phyloP scores from a whole-genome alignment of 2,797 vertebrate genomes.

The Bradypodion ventrale region DNA sequence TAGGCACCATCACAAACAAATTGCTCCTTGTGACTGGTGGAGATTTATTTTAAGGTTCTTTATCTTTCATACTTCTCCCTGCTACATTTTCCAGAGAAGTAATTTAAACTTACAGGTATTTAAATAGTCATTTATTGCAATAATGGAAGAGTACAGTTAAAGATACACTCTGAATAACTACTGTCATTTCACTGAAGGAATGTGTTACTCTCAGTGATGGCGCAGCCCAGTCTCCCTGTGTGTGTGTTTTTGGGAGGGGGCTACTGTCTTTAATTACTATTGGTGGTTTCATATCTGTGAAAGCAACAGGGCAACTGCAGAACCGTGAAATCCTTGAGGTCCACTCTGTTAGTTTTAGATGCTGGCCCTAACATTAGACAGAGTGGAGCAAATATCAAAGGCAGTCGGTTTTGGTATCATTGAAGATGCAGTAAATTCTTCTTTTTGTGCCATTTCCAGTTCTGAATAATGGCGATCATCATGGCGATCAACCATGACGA shows the following conservation, averaged over 20 bases:
- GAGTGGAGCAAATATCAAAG: neutral
- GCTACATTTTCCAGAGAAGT: constrained; percentile 68
- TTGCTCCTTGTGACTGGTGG: constrained; percentile 73
- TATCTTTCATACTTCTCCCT: constrained; percentile 74
- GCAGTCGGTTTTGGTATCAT: neutral
- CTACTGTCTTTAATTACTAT: constrained; percentile 46
- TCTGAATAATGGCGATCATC: too few relatives aligned
- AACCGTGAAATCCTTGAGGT: constrained; percentile 23
- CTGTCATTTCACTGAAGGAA: constrained; percentile 66
- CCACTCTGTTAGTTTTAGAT: neutral
- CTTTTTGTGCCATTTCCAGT: too few relatives aligned
- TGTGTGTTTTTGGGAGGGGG: too few relatives aligned
- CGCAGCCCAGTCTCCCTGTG: constrained; percentile 60
- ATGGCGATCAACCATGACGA: too few relatives aligned
- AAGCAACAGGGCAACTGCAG: constrained; percentile 14
- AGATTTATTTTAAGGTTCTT: constrained; percentile 79
- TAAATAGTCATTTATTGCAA: constrained; percentile 75
- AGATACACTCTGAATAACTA: constrained; percentile 68
- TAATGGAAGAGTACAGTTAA: constrained; percentile 72
- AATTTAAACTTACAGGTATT: constrained; percentile 76
- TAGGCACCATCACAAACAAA: constrained; percentile 76
- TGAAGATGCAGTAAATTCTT: neutral
- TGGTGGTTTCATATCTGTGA: constrained; percentile 44
- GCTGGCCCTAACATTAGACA: neutral
- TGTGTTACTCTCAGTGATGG: constrained; percentile 63